These are phyloP conservation scores for Peromyscus attwateri DNA, from an alignment of 2,797 vertebrate species.

Conservation along the genomic window DNA sequence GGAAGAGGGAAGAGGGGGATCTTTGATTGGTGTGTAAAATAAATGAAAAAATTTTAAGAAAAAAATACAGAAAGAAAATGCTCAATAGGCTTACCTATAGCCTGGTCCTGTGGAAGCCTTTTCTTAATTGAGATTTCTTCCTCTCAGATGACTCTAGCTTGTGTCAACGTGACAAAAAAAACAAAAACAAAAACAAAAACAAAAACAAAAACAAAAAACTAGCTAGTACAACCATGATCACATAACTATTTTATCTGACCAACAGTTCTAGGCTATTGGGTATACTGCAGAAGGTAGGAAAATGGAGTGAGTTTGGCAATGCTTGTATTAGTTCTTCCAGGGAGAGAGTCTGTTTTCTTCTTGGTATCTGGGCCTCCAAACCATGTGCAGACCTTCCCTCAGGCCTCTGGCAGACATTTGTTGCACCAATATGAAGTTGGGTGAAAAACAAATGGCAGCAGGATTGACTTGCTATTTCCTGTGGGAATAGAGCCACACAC, in stretches of 20 bases:
- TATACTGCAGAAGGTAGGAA: constrained; percentile 2
- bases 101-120: background rate
- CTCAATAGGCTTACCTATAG: background rate
- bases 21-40: too few species aligned
- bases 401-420: background rate
- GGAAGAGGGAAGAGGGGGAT: too few species aligned
- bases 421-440: background rate
- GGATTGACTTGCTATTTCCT: background rate
- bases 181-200: too few species aligned
- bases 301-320: background rate
- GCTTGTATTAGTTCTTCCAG: background rate
- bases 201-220: too few species aligned
- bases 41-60: too few species aligned
- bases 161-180: background rate
- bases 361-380: background rate
- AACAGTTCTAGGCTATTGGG: background rate
- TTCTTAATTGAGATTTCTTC: background rate
- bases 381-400: background rate
- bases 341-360: background rate
- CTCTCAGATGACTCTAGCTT: background rate
- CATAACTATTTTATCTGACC: constrained; percentile 6
- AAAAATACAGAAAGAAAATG: background rate
- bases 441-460: background rate
- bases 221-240: background rate
- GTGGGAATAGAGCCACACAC: background rate